A percentile compares a stretch with the other conserved stretches of the same genome.
These are phyloP conservation scores for Crenuchus spilurus DNA, from an alignment of 2,797 vertebrate genomes.

Conservation along the genomic window DNA sequence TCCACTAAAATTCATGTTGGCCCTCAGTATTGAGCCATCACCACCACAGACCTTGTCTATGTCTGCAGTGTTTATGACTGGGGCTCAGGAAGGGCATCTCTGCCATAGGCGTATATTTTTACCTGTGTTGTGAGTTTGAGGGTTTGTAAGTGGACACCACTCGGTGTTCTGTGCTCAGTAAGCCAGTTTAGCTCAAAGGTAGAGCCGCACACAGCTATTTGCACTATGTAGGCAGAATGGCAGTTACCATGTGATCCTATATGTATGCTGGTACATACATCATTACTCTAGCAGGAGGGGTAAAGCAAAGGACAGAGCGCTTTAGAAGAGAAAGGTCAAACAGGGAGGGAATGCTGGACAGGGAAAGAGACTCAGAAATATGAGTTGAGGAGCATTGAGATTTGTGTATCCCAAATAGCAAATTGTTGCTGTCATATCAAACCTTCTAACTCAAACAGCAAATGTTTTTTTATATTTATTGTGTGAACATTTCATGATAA, in stretches of 20 bases:
- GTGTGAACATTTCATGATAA: no score
- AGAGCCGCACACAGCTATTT: slow-evolving; percentile 34
- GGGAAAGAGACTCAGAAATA: slow-evolving; percentile 6
- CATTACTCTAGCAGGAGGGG: slow-evolving; percentile 14
- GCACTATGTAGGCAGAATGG: slow-evolving; percentile 34
- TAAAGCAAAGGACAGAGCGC: slow-evolving; percentile 29
- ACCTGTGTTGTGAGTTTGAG: slow-evolving; percentile 44
- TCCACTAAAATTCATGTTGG: not conserved
- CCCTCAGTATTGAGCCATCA: slow-evolving; percentile 33
- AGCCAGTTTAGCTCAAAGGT: slow-evolving; percentile 43
- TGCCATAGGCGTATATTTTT: slow-evolving; percentile 54
- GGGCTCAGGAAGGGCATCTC: slow-evolving; percentile 47
- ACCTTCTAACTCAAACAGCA: no score
- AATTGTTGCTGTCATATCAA: no score
- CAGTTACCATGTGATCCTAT: slow-evolving; percentile 40
- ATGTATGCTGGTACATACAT: slow-evolving; percentile 37
- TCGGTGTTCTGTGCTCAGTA: slow-evolving; percentile 8
- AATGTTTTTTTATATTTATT: no score
- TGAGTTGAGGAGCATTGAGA: not conserved
- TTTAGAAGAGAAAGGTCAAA: slow-evolving; percentile 22
- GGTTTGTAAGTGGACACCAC: slow-evolving; percentile 48
- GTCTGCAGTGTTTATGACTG: slow-evolving; percentile 48
- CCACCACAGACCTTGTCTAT: slow-evolving; percentile 1
- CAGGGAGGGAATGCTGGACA: not conserved
- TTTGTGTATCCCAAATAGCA: not conserved